Evolutionary conservation across 2,888 invertebrate species (phyloP), one percentile per base, ranked within the genome.

Genomic region (Merodon equestris): DNA sequence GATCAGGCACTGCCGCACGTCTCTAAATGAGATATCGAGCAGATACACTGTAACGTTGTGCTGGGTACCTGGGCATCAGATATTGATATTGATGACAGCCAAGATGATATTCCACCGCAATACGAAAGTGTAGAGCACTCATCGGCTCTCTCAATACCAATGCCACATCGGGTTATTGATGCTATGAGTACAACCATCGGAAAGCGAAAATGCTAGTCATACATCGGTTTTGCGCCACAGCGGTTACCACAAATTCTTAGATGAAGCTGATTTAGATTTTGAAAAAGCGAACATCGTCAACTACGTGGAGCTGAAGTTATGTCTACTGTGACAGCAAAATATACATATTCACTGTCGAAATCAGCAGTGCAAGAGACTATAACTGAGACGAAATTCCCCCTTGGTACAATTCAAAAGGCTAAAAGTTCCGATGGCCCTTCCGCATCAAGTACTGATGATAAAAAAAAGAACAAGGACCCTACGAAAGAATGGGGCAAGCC

Each of bases 401-500:
- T 88, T 75, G 85, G 88, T 64, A 87, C 86, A 71, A 85, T 88
- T 9, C 88, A 83, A 84, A 90, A 85, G 85, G 86, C 67, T 84
- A 84, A 89, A 88, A 74, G 83, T 15, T 75, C 82, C 34, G 83
- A 82, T 1, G 85, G 84, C 63, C 67, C 79, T 82, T 42, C 90
- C 88, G 79, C 83, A 85, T 57, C 64, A 1, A 15, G 73, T 1
- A 44, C 36, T n/a, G 75, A 71, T 88, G 76, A 89, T 18, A 63
- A 79, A 90, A 89, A 85, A 72, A 85, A 13, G 84, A 85, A 14
- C 70, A 91, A 92, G 84, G 95, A 96, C 87, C 94, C 95, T 0
- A 91, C 96, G 7, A 93, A 94, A 83, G 91, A 92, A 47, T 98
- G 97, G 97, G 98, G 97, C 7, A 95, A 96, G 85, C 98, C 98